Base-by-base conservation (phyloP, 2,888 invertebrate genomes). In the Gasteruption jaculator region DNA sequence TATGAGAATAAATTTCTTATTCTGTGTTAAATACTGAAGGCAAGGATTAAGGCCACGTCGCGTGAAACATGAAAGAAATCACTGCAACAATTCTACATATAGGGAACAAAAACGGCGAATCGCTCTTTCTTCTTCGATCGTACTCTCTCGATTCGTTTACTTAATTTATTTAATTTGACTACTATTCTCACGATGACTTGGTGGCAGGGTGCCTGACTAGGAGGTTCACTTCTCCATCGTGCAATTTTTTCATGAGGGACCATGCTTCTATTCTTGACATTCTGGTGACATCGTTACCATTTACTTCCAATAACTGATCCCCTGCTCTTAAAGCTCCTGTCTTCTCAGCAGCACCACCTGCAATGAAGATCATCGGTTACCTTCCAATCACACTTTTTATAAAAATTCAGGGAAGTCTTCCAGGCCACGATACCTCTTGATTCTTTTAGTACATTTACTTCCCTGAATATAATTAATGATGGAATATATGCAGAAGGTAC, bases 261-360 rank as follows among this genome's bases (percentile, higher is more conserved):
- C 94, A 94, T 38, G 91, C 93, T 73, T 93, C 91, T 54, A 91
- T 91, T 60, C 94, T 82, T n/a, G 92, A 86, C 79, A 91, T 85
- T 46, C 81, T 79, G 49, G 84, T 82, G 62, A 91, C 85, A 55
- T 87, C 84, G 50, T 80, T 80, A 38, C 85, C 86, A 58, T 92
- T 91, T 38, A 93, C 87, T 53, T 82, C 80, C 22, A 92, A 72
- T 52, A 95, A 79, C 73, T 92, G 89, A 68, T 95, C 93, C 38
- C 91, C 91, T 53, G 87, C 86, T 63, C 81, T 78, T 57, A 95
- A 78, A 61, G 82, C 79, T 45, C 89, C 88, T 63, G 83, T 83
- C 74, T 90, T 91, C 61, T 91, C 90, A 46, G 92, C 92, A 59
- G 88, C 85, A 60, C 91, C 91, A 65, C 91, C 92, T 92, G 65